These are phyloP conservation scores for Xenopus petersii DNA, from an alignment of 2,797 vertebrate genomes.

Conservation along the genomic window DNA sequence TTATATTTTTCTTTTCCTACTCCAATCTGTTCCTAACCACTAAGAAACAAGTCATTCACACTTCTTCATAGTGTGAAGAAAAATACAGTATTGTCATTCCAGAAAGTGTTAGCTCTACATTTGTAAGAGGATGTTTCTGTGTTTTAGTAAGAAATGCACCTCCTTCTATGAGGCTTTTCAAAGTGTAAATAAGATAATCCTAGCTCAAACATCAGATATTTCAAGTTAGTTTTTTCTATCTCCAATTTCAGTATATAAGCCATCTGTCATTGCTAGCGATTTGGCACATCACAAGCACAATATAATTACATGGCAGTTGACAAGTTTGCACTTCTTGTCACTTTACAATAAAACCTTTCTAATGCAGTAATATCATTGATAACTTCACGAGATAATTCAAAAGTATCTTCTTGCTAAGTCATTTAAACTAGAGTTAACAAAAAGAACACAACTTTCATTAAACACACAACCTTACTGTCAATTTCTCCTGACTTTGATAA, in stretches of 20 bases:
- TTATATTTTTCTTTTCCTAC: no score
- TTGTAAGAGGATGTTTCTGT: no score
- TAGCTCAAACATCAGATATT: slow-evolving; percentile 38
- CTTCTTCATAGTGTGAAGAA: no score
- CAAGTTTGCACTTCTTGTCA: slow-evolving; percentile 60
- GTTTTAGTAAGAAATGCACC: no score
- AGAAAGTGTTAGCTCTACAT: no score
- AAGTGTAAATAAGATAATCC: slow-evolving; percentile 26
- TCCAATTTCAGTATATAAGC: slow-evolving; percentile 46
- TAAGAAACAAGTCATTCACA: no score
- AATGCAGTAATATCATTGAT: slow-evolving; percentile 64
- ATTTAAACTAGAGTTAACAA: slow-evolving; percentile 65
- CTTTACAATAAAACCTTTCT: slow-evolving; percentile 59
- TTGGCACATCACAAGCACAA: slow-evolving; percentile 57
- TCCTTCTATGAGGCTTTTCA: slow-evolving; percentile 22
- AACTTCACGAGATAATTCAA: slow-evolving; percentile 63
- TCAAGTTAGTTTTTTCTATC: slow-evolving; percentile 34
- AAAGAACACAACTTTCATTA: slow-evolving; percentile 61
- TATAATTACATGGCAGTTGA: slow-evolving; percentile 61
- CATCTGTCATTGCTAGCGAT: slow-evolving; percentile 53
- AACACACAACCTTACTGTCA: slow-evolving; percentile 64
- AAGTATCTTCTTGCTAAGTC: slow-evolving; percentile 66
- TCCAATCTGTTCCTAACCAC: no score
- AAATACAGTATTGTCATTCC: no score
- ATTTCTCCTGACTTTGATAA: slow-evolving; percentile 71